Evolutionary conservation across 2,888 invertebrate genomes (phyloP), one percentile per base, ranked within the genome.

Genomic region (Hemicrepidius hirtus): DNA sequence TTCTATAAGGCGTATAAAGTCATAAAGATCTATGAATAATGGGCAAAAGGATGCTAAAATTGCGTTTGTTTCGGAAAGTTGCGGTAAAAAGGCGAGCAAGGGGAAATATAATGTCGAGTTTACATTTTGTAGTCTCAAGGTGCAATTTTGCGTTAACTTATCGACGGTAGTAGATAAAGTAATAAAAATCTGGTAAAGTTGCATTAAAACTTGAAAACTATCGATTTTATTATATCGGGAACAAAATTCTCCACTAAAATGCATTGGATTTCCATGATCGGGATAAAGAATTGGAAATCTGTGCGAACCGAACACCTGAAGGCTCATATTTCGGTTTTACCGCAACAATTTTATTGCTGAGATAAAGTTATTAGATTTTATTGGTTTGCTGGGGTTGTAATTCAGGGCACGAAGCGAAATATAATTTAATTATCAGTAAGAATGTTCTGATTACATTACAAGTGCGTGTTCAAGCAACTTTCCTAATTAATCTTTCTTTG

Each of bases 401-500:
- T 57, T 57, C 32, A 16, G 57, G 7, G 20, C 57, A 57, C 57
- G 57, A 7, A 9, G 57, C 10, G 35, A 35, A 55, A 16, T 55
- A 35, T 40, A 57, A 57, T 57, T 57, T 37, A 57, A 57, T 57
- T 57, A 57, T 37, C 37, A 37, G 57, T 20, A 40, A 57, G 57
- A 57, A 57, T 57, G 57, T 57, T 12, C 37, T 40, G 35, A 40
- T 37, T 57, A 37, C 16, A 12, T 35, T 57, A 20, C 18, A 1
- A 37, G 20, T 20, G 35, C 37, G 57, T 40, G 57, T 55, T 55
- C 55, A n/a, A 35, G 55, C 32, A 35, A 55, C 35, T 55, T 55
- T 35, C 57, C 37, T 57, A 57, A 57, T 57, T 57, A 57, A 57
- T 57, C 32, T 57, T 40, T 35, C 57, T 28, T 57, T 57, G 57